Percentiles rank a stretch among this genome's conserved stretches.
These are phyloP conservation scores for Channallabes apus DNA, from an alignment of 2,797 vertebrate species.

Conservation along the genomic window DNA sequence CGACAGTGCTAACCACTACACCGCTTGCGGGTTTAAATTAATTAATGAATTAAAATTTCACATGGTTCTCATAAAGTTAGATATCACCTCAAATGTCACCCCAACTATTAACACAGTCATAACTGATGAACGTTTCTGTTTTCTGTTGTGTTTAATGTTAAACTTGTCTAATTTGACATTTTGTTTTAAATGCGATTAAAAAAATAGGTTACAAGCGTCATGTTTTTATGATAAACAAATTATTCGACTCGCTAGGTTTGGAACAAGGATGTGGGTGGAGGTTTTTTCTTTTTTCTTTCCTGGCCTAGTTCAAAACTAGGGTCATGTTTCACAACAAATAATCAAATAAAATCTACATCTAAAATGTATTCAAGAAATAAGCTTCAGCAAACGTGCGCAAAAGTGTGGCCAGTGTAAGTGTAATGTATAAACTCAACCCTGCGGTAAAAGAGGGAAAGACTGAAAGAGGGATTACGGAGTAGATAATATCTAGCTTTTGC, in stretches of 20 bases:
- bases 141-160: neutral
- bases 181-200: neutral
- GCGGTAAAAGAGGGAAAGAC: too few species aligned
- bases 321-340: too few species aligned
- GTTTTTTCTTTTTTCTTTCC: neutral
- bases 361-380: too few species aligned
- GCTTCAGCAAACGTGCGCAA: too few species aligned
- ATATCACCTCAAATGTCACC: neutral
- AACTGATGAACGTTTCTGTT: neutral
- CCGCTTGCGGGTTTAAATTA: too few species aligned
- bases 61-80: neutral
- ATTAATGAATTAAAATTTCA: neutral
- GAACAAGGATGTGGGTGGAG: neutral
- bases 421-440: too few species aligned
- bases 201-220: neutral
- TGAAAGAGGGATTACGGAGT: too few species aligned
- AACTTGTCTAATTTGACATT: neutral
- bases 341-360: too few species aligned
- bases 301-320: neutral
- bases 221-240: neutral
- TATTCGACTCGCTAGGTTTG: neutral
- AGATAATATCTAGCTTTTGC: too few species aligned
- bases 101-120: neutral
- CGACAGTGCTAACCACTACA: too few species aligned
- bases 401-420: too few species aligned